Conservation (phyloP, 2,888 invertebrate species). For the Laspeyria flexula region DNA sequence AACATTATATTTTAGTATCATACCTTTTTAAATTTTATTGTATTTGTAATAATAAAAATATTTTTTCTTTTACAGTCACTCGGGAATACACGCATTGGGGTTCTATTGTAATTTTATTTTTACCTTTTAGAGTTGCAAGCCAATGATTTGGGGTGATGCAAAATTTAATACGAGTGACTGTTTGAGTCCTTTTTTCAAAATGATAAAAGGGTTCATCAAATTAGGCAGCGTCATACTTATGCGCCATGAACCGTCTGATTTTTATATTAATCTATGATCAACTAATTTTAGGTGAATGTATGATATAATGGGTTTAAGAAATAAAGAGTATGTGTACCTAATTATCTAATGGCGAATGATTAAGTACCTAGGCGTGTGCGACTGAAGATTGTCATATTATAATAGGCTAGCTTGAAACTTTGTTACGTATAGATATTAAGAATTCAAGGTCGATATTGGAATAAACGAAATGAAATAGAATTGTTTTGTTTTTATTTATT, state of each 20-base stretch:
- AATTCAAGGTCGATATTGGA: slow-evolving; percentile 80
- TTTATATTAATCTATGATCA: slow-evolving; percentile 5
- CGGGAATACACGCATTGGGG: slow-evolving; percentile 14
- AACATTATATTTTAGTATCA: slow-evolving; percentile 39
- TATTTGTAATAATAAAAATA: slow-evolving; percentile 11
- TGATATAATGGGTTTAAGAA: slow-evolving; percentile 28
- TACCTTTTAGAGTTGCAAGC: neutral
- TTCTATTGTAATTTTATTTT: slow-evolving; percentile 14
- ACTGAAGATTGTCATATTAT: slow-evolving; percentile 54
- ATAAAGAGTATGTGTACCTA: slow-evolving; percentile 44
- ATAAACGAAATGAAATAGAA: slow-evolving; percentile 80
- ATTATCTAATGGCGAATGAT: slow-evolving; percentile 45
- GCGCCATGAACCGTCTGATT: slow-evolving; percentile 6
- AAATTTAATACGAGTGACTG: neutral
- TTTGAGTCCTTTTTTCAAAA: neutral
- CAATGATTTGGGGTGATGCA: neutral
- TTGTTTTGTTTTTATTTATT: slow-evolving; percentile 38
- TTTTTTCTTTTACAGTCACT: slow-evolving; percentile 23
- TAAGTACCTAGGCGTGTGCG: slow-evolving; percentile 46
- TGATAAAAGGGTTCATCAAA: neutral
- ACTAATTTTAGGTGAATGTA: slow-evolving; percentile 15
- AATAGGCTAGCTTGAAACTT: slow-evolving; percentile 71
- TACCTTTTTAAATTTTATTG: slow-evolving; percentile 29
- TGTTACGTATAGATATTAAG: slow-evolving; percentile 82
- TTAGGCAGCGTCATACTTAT: slow-evolving; percentile 3